Conservation (phyloP, 2,113 vertebrate genomes). For the Elanoides forficatus region DNA sequence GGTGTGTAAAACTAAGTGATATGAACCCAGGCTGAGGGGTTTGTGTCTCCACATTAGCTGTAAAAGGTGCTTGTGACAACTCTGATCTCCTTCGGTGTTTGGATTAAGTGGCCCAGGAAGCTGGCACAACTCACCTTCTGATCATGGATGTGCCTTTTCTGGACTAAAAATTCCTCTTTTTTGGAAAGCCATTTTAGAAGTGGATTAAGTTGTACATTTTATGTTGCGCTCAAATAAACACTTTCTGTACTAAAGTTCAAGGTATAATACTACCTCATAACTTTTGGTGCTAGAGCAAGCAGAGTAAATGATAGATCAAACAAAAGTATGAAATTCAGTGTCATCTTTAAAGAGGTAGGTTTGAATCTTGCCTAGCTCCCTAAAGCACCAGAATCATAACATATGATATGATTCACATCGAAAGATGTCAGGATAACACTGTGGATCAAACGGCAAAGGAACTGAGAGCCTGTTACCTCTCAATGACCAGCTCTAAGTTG, state of each 20-base stretch:
- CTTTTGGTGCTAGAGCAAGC: background rate
- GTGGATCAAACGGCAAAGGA: background rate
- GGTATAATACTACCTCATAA: background rate
- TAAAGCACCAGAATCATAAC: background rate
- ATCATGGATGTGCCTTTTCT: background rate
- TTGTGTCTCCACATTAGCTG: background rate
- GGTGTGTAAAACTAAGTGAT: background rate
- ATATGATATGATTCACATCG: fast-evolving
- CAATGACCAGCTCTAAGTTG: background rate
- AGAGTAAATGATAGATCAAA: background rate
- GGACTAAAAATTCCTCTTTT: background rate
- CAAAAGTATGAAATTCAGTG: background rate
- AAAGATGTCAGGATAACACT: background rate
- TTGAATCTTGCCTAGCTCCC: background rate
- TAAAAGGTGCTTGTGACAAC: background rate
- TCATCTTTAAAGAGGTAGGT: background rate
- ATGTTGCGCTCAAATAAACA: background rate
- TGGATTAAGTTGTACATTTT: background rate
- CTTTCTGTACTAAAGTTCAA: background rate
- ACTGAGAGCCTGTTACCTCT: background rate
- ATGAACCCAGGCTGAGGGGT: fast-evolving
- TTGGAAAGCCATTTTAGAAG: background rate
- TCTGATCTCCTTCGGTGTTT: background rate
- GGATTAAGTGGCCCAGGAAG: background rate
- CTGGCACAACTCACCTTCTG: background rate